phyloP scores from a whole-genome alignment of 2,113 vertebrate genomes.

The Asarcornis scutulata region DNA sequence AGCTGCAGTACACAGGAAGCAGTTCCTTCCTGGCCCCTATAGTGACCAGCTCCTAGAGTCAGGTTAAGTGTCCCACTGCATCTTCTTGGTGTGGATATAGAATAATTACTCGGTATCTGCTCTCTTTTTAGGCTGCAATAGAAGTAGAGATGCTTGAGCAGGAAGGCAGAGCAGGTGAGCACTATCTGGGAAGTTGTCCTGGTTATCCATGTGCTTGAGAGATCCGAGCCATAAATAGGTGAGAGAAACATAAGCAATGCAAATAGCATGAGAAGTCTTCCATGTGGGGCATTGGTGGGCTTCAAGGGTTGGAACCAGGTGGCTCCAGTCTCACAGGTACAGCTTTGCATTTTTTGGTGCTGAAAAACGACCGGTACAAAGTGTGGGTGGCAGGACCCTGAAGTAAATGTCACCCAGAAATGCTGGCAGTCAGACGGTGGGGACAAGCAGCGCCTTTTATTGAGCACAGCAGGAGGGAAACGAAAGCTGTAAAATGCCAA shows the following conservation, averaged over 20 bases:
- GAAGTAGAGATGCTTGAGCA: background rate
- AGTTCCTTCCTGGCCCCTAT: background rate
- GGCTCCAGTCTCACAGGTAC: background rate
- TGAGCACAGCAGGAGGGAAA: conserved; percentile 39
- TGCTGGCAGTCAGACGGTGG: background rate
- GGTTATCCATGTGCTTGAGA: background rate
- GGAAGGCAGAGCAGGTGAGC: background rate
- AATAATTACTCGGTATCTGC: background rate
- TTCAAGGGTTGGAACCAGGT: background rate
- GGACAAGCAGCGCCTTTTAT: background rate
- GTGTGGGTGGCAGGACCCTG: background rate
- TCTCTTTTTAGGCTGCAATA: background rate
- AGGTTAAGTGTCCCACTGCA: background rate
- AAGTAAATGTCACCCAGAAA: background rate
- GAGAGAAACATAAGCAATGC: background rate
- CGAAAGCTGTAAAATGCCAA: conserved; percentile 36
- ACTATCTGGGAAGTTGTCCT: background rate
- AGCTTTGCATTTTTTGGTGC: background rate
- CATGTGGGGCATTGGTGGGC: background rate
- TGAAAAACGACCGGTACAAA: background rate
- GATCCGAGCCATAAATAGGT: background rate
- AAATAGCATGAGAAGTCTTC: background rate
- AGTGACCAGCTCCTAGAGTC: background rate
- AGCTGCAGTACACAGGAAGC: background rate
- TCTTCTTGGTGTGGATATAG: background rate